Evolutionary conservation across 1,140 invertebrate genomes (phyloP).

Genomic region (Caenorhabditis remanei): DNA sequence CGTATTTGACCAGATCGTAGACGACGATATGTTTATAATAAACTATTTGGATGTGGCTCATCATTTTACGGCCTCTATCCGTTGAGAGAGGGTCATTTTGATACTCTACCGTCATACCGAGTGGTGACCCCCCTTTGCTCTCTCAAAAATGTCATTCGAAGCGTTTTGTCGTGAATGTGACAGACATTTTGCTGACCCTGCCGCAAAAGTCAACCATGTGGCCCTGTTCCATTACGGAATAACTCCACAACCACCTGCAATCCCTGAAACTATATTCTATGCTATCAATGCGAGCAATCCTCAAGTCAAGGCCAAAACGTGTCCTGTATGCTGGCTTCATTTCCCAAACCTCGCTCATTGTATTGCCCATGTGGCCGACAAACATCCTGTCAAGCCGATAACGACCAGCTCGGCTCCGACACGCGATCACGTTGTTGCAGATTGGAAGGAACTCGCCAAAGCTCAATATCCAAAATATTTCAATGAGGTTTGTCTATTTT

Average conservation of each 20-base stretch:
- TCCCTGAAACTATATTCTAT: neutral
- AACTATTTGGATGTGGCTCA: neutral
- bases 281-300: neutral
- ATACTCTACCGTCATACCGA: neutral
- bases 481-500: too few relatives aligned
- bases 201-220: neutral
- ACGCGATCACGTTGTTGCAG: neutral
- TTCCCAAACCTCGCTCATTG: neutral
- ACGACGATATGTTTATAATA: neutral
- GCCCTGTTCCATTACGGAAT: neutral
- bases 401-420: neutral
- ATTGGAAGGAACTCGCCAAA: neutral
- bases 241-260: neutral
- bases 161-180: neutral
- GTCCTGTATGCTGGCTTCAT: neutral
- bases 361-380: neutral
- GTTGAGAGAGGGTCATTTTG: neutral
- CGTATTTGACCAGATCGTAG: neutral
- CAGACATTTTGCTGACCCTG: neutral
- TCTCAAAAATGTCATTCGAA: neutral
- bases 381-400: neutral
- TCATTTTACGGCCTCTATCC: too few relatives aligned
- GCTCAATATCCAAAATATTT: too few relatives aligned
- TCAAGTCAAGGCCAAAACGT: neutral
- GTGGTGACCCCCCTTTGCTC: neutral